Base-by-base conservation (phyloP, 2,797 vertebrate species). In the Cossypha caffra region DNA sequence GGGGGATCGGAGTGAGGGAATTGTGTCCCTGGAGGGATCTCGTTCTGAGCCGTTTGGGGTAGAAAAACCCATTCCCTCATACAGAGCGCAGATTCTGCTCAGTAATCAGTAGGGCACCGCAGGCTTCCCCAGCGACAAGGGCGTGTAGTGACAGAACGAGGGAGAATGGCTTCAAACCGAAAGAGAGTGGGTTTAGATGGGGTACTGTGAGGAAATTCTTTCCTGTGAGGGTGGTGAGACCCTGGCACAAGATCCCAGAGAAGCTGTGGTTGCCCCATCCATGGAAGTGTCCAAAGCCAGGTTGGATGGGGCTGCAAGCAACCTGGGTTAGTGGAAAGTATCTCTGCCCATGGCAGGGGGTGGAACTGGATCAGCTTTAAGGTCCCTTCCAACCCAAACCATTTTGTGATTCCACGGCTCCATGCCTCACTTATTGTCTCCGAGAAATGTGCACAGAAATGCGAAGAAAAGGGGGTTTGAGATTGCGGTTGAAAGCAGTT, bases 1-100 rank as follows among this genome's bases (percentile, higher is more conserved):
- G 2, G 11, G 10, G 2, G 13, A 4, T 37, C 4, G 29, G 11
- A 20, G 1, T 5, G 16, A 8, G 14, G 9, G 25, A 16, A 7
- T 4, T 23, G 68, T 6, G 0, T 2, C 21, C 3, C 6, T 0
- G 16, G 11, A 8, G 35, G 21, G 43, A 50, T 11, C 33, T 52
- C 28, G 11, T 13, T 25, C 7, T 14, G 47, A 61, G 63, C 40
- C 11, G 16, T 38, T 69, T 26, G 43, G n/a, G 43, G 37, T 14
- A 51, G 8, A 31, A 50, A 31, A 19, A 9, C 4, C 8, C 63
- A 16, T 19, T n/a, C 19, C 31, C 9, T 48, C 35, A 26, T 3
- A 15, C 15, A 24, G 10, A 24, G 54, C 12, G 7, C 40, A 23
- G 8, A 11, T n/a, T 48, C 26, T 45, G 47, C 33, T 28, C 69